A percentile compares a stretch with the other conserved stretches of the same genome.
These are phyloP conservation scores for Paracentrotus lividus DNA, from an alignment of 53 echinoderm and acorn worm species.

Conservation along the genomic window DNA sequence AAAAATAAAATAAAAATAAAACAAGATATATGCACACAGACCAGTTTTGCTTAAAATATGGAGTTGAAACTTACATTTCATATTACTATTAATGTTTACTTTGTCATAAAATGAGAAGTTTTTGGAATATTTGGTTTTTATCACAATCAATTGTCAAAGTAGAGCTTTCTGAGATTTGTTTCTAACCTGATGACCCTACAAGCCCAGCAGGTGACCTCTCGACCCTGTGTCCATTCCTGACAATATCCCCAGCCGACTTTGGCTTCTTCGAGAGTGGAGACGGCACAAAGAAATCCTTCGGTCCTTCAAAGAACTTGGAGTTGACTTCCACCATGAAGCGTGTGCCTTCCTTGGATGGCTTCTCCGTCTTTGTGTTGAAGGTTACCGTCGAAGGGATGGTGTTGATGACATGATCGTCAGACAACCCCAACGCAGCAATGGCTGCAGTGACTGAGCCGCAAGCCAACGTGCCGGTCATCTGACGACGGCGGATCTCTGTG, in stretches of 20 bases:
- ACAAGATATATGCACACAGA: not conserved
- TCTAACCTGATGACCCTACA: conserved; percentile 83
- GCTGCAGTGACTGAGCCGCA: conserved; percentile 95
- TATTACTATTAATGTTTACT: no score
- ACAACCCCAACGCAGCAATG: conserved; percentile 88
- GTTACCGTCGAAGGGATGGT: conserved; percentile 38
- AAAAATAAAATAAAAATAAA: no score
- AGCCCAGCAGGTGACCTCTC: conserved; percentile 89
- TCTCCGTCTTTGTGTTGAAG: conserved; percentile 39
- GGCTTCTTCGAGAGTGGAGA: conserved; percentile 80
- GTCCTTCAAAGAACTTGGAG: conserved; percentile 91
- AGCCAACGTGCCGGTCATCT: conserved; percentile 89
- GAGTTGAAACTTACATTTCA: no score
- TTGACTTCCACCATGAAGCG: conserved; percentile 81
- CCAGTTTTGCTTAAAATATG: not conserved
- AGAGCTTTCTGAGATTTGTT: not conserved
- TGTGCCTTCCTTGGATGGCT: conserved; percentile 65
- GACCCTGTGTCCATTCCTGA: conserved; percentile 80
- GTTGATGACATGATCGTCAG: conserved; percentile 74
- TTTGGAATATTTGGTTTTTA: no score
- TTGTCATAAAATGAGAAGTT: not conserved
- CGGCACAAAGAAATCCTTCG: conserved; percentile 77
- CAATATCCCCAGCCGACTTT: conserved; percentile 75
- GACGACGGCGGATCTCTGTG: conserved; percentile 83
- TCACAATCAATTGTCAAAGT: not conserved